Base-by-base conservation (phyloP, 1,140 invertebrate genomes). In the Tachypleus tridentatus region DNA sequence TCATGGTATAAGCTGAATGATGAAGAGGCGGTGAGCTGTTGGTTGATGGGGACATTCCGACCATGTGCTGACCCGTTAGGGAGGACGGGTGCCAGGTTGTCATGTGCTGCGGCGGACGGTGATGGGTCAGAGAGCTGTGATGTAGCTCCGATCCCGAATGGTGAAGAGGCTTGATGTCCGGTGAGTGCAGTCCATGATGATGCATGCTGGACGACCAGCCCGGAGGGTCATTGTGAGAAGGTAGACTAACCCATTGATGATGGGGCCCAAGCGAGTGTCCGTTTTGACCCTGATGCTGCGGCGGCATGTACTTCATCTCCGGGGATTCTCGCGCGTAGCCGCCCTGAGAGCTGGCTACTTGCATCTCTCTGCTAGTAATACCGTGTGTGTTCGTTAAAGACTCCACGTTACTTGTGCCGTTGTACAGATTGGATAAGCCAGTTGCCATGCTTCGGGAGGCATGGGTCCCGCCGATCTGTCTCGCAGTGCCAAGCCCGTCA, bases 221-320 rank as follows among this genome's bases (percentile, higher is more conserved):
- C n/a, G 73, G 72, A 4, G 87, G 86, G 76, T 92, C 90, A 62
- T 73, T 80, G 4, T 87, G 86, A 72, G 86, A 70, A 70, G 51
- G 73, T 68, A 65, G 72, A 86, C 71, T 91, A 75, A 72, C 86
- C 85, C 59, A 89, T 57, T 64, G 77, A 89, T 82, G 79, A 58
- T 73, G 75, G 62, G 73, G 73, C 51, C 80, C 81, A 77, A 85
- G 78, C 74, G 87, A 81, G 74, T 88, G 76, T 70, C 86, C 77
- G 79, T 88, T 83, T 63, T 85, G 79, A 71, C 86, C 85, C 73
- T 88, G 87, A 76, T 88, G 70, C 60, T 84, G 83, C 67, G 85
- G 84, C 64, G 89, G 86, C 82, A 91, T 86, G 78, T 95, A 96
- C 79, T 96, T 96, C 89, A 96, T 93, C 77, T 95, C 92, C 84